Base-by-base conservation (phyloP, 1,140 invertebrate species). In the Panagrolaimus sp. region DNA sequence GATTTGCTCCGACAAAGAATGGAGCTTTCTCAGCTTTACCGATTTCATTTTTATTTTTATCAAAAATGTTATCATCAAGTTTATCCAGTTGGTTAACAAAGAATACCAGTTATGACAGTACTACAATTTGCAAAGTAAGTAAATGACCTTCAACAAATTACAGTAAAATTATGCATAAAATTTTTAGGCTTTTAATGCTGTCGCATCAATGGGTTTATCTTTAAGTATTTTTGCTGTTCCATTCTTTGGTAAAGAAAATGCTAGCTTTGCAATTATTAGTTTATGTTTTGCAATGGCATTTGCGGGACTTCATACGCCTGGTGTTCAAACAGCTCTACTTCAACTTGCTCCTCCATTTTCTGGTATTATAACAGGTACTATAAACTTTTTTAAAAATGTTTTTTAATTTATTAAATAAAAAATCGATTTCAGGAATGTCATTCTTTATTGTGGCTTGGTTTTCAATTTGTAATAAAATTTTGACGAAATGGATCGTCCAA, bases 361-460 rank as follows among this genome's bases (percentile, higher is more conserved):
- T 14, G 79, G 79, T 23, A 72, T 81, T 20, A 74, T 81, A 25
- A 81, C 79, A 2, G 79, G 79, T 48, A 70, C 74, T 46, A 9
- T 70, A 9, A 76, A 72, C 42, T 45, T 65, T 27, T 68, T 43
- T 27, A 16, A 63, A 14, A 20, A n/a, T n/a, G 5, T 5, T 16
- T 42, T 63, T 16, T 9, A 13, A 9, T 20, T 9, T 9, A n/a
- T 9, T 38, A 38, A 38, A 63, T 23, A 63, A 63, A n/a, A n/a
- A 27, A 16, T 23, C 9, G 3, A 27, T 45, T 57, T 13, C 51
- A 57, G 51, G 43, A 43, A 69, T 69, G 20, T 71, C 70, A 16
- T 74, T 74, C 46, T 81, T 75, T 66, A 67, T 66, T 14, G 79
- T 81, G n/a, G 80, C 79, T n/a, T 82, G 80, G 80, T 81, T 82